Evolutionary conservation across 1,140 invertebrate species (phyloP).

Genomic region (Drosophila arawakana): DNA sequence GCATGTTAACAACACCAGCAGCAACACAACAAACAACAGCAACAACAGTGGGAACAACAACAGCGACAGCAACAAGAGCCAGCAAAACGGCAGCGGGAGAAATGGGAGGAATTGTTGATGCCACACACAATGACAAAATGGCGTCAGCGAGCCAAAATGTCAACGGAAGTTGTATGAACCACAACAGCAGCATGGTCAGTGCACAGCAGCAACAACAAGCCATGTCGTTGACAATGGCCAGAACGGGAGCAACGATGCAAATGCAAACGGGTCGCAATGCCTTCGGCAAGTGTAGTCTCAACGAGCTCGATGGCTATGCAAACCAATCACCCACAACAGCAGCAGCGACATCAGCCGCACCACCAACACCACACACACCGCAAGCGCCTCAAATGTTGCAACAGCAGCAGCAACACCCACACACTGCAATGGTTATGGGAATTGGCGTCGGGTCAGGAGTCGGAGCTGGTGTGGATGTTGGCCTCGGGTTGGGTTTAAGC

Average conservation of each 20-base stretch:
- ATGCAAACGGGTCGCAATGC: conserved; percentile 51
- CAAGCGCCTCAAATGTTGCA: conserved; percentile 60
- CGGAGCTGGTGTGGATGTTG: conserved; percentile 19
- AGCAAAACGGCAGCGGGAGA: conserved; percentile 33
- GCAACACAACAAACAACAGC: conserved; percentile 54
- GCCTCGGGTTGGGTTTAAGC: conserved; percentile 24
- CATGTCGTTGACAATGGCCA: conserved; percentile 48
- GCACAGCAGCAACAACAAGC: conserved; percentile 54
- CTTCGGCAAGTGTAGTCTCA: conserved; percentile 73
- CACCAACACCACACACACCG: conserved; percentile 58
- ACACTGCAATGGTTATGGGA: conserved; percentile 35
- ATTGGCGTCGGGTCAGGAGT: neutral
- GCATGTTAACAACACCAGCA: conserved; percentile 82
- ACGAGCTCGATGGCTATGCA: conserved; percentile 60
- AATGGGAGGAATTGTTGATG: neutral
- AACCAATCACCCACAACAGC: conserved; percentile 33
- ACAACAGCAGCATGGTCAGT: conserved; percentile 57
- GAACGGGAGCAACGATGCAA: conserved; percentile 15
- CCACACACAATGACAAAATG: conserved; percentile 73
- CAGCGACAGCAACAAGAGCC: conserved; percentile 40
- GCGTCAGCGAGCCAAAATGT: conserved; percentile 74
- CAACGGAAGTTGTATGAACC: conserved; percentile 81
- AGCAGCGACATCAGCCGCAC: conserved; percentile 15
- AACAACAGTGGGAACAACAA: conserved; percentile 32
- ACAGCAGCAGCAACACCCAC: conserved; percentile 34